Base-by-base conservation (phyloP, 2,888 invertebrate genomes). In the Ernsta delagoae region DNA sequence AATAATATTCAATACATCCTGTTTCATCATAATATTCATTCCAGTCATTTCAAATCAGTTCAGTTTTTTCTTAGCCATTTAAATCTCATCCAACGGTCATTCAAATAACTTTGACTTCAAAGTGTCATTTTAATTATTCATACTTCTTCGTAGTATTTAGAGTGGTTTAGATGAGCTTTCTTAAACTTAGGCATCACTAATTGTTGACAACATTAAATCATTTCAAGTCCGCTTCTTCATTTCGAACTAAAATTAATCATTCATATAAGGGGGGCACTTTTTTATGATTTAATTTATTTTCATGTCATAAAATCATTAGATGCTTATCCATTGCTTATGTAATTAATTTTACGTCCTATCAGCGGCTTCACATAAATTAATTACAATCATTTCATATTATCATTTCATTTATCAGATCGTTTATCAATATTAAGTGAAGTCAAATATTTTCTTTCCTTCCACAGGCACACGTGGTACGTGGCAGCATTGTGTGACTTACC, bases 71-170 rank as follows among this genome's bases (percentile, higher is more conserved):
- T 24, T 24, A 45, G 45, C 45, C 45, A 45, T 45, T 45, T 5
- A n/a, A 45, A 45, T n/a, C n/a, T 45, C n/a, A 45, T 45, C n/a
- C n/a, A 45, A 45, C 45, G 45, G n/a, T 45, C 45, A 45, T 45
- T 45, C 1, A 8, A 45, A n/a, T 45, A 45, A 1, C n/a, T n/a
- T 45, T 45, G 5, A n/a, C 5, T 45, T 45, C n/a, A n/a, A 45
- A 12, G 45, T 45, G 4, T 45, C 45, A 45, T 45, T 45, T 43
- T 4, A 11, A 43, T 43, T 43, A 43, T 43, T 45, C 45, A 45
- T 45, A 8, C n/a, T 45, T 45, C 45, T 45, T 45, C 45, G n/a
- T 45, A 45, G 45, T 45, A 45, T 45, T 45, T 45, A 45, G 45
- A 45, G 45, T 45, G n/a, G 45, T 45, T 45, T 45, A 45, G 45